A percentile compares a stretch with the other conserved stretches of the same genome.
phyloP scores from a whole-genome alignment of 2,113 vertebrate species.

The Tylochromis polylepis region DNA sequence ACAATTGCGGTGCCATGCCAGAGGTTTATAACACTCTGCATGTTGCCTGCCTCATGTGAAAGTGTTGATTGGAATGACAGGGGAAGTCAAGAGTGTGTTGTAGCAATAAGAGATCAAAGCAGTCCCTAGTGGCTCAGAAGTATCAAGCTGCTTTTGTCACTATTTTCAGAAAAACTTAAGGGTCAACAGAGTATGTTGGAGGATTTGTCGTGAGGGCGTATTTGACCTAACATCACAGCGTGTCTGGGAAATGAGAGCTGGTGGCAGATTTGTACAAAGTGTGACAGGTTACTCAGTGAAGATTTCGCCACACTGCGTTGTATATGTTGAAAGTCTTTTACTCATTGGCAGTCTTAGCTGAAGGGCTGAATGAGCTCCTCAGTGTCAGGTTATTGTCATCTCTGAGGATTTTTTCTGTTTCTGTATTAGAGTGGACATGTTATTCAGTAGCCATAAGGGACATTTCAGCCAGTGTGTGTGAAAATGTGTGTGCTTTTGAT shows the following conservation, averaged over 20 bases:
- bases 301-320: slow-evolving; percentile 6
- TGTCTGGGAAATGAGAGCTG: slow-evolving; percentile 11
- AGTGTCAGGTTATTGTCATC: not conserved
- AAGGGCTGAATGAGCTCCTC: not conserved
- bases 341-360: not conserved
- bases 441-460: not conserved
- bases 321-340: slow-evolving; percentile 24
- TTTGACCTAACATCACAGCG: slow-evolving; percentile 34
- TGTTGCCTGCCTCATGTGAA: slow-evolving; percentile 7
- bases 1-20: not conserved
- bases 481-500: not conserved
- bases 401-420: not conserved
- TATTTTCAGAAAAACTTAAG: slow-evolving; percentile 26
- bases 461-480: not conserved
- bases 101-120: not conserved
- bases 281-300: slow-evolving; percentile 15
- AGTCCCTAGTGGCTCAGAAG: not conserved
- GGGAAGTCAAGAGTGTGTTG: slow-evolving; percentile 7
- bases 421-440: not conserved
- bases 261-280: slow-evolving; percentile 14
- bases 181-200: slow-evolving; percentile 29
- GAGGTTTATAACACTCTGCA: slow-evolving; percentile 8
- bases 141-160: slow-evolving; percentile 24
- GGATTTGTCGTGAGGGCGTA: not conserved
- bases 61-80: slow-evolving; percentile 41